These are phyloP conservation scores for Helobdella robusta DNA, from an alignment of 2,888 invertebrate species.

Conservation along the genomic window DNA sequence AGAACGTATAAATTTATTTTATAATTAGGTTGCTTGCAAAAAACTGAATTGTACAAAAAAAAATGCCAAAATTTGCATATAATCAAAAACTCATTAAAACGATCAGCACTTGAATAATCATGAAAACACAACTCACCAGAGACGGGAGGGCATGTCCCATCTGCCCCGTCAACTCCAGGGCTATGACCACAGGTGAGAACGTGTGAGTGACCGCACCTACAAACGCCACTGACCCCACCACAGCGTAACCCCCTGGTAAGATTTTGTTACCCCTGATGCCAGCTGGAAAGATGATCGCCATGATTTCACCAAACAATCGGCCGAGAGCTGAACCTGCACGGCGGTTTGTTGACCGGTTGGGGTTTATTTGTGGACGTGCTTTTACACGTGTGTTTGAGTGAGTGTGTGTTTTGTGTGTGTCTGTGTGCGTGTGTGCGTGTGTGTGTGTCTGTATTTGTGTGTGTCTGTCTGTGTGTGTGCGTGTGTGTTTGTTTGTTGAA, in stretches of 20 bases:
- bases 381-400: no score
- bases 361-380: no score
- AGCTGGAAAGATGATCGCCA: slow-evolving; percentile 82
- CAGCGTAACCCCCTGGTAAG: slow-evolving; percentile 83
- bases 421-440: no score
- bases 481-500: no score
- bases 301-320: slow-evolving; percentile 78
- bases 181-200: slow-evolving; percentile 91
- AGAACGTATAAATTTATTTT: no score
- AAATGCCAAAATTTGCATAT: not conserved
- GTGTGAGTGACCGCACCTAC: slow-evolving; percentile 95
- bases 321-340: slow-evolving; percentile 71
- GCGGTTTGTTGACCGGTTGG: no score
- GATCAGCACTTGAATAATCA: not conserved
- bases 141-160: slow-evolving; percentile 80
- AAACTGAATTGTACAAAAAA: not conserved
- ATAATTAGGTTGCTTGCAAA: no score
- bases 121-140: slow-evolving; percentile 40
- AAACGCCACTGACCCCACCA: slow-evolving; percentile 60
- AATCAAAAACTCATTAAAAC: not conserved
- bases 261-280: slow-evolving; percentile 85
- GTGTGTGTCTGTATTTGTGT: no score
- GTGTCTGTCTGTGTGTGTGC: no score
- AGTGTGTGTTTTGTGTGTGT: no score
- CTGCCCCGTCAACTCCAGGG: slow-evolving; percentile 97